These are phyloP conservation scores for Varanus komodoensis DNA, from an alignment of 2,113 vertebrate genomes.

Conservation along the genomic window DNA sequence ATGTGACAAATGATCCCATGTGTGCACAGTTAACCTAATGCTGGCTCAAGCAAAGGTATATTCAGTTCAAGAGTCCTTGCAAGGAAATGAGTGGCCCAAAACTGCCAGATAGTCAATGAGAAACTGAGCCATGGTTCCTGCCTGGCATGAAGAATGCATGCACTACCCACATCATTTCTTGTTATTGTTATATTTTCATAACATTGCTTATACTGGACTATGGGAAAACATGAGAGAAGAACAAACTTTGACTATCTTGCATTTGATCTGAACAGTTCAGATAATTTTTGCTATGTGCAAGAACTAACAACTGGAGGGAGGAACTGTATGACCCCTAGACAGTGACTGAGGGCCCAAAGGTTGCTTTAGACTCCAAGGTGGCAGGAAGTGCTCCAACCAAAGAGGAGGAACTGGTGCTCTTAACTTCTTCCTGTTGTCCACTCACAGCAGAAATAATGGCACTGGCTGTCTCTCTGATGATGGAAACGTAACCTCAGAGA, in stretches of 20 bases:
- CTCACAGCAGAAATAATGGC: too few relatives aligned
- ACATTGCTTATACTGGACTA: neutral
- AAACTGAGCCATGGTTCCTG: neutral
- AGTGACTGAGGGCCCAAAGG: too few relatives aligned
- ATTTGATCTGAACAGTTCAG: neutral
- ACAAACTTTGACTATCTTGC: neutral
- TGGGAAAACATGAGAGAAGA: neutral
- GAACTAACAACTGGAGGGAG: neutral
- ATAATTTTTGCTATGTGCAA: neutral
- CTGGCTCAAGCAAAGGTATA: neutral
- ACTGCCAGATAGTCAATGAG: neutral
- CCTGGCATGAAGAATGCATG: neutral
- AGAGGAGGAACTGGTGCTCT: too few relatives aligned
- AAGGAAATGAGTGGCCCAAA: neutral
- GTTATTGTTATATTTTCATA: neutral
- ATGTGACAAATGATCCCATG: neutral
- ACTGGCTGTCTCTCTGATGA: too few relatives aligned
- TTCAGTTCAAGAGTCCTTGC: neutral
- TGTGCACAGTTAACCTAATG: neutral
- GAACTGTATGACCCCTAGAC: too few relatives aligned
- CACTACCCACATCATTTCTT: neutral
- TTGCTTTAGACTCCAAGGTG: too few relatives aligned
- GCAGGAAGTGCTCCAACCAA: too few relatives aligned
- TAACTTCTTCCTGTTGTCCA: too few relatives aligned
- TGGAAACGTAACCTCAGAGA: too few relatives aligned